Evolutionary conservation across 2,113 vertebrate species (phyloP), one percentile per base, ranked within the genome.

Genomic region (Sminthopsis crassicaudata): DNA sequence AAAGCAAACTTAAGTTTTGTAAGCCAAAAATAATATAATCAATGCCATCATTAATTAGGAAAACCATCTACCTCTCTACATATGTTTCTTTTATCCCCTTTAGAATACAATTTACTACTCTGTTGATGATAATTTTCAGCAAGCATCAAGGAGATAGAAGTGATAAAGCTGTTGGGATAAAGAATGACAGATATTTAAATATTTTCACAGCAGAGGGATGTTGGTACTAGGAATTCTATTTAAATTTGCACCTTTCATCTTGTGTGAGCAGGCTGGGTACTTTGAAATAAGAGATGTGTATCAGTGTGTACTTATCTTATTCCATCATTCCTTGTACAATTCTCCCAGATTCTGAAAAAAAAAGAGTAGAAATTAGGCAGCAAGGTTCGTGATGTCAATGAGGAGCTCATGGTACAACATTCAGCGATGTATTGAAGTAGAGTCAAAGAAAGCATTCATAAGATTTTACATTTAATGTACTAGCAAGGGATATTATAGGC

Each of bases 341-440:
- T 8, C 10, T 93, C 91, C 26, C n/a, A 25, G 94, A 57, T 60
- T 88, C 36, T 94, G 36, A 94, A 90, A 91, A 91, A 90, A 51
- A 1, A 94, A 94, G 25, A 48, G 11, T 84, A 19, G 36, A 93
- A 89, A 94, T 91, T 91, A 92, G 36, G 48, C 30, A 42, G 46
- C 22, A 91, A 91, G 27, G n/a, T 95, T 94, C 6, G 36, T n/a
- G 48, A 27, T 52, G 51, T 93, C 95, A 84, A 84, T 42, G n/a
- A 52, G 9, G 2, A 88, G 25, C 26, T 93, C 90, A 46, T 48
- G 24, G 54, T 89, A 92, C 23, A 48, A 25, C 46, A 52, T 60
- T 91, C 50, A 95, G 46, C 26, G n/a, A 90, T 89, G 60, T 93
- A 93, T 92, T 94, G 91, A 96, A 96, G 2, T 7, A 92, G 53